Conservation (phyloP, 1,140 invertebrate genomes). For the Stenopsyche tienmushanensis region DNA sequence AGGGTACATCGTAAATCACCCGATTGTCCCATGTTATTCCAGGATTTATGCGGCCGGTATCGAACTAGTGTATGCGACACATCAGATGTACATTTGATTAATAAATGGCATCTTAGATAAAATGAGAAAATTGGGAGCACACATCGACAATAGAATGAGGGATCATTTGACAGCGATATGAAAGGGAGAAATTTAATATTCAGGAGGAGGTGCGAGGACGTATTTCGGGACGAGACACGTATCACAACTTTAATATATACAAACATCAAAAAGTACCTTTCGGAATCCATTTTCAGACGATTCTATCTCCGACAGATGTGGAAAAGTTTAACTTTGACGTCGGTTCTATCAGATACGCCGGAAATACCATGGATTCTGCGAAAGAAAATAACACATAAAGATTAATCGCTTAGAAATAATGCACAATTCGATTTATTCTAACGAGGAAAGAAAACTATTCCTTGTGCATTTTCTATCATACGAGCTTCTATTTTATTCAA, state of each 20-base stretch:
- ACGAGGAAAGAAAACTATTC: no score
- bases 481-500: no score
- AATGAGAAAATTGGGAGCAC: no score
- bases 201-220: background rate
- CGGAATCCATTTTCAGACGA: slow-evolving; percentile 21
- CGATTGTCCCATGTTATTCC: no score
- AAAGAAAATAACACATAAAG: background rate
- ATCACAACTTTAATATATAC: slow-evolving; percentile 2
- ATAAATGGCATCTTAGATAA: no score
- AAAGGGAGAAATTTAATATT: background rate
- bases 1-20: background rate
- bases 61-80: background rate
- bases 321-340: background rate
- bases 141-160: background rate
- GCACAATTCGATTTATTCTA: no score
- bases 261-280: slow-evolving; percentile 12
- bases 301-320: background rate
- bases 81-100: no score
- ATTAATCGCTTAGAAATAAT: no score
- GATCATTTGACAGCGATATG: background rate
- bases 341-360: background rate
- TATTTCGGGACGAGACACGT: background rate
- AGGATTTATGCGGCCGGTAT: background rate
- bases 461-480: no score
- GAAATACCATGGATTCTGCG: background rate